phyloP scores from a whole-genome alignment of 2,797 vertebrate genomes.

The Erpetoichthys calabaricus region DNA sequence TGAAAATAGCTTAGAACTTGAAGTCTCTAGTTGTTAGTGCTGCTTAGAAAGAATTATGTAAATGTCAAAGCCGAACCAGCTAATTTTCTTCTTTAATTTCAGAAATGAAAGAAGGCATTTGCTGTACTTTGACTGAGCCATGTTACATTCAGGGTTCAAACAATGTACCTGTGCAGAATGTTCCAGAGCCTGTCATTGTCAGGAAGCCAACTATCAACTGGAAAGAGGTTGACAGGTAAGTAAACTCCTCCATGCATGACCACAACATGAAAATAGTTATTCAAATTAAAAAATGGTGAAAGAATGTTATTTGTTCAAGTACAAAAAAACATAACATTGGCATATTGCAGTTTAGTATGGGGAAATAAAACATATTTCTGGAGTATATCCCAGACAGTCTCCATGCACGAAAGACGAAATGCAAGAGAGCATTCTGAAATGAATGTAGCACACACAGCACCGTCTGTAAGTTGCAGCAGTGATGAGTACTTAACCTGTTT shows the following conservation, averaged over 20 bases:
- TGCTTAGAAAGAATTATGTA: too few relatives aligned
- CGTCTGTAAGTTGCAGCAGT: too few relatives aligned
- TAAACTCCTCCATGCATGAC: not conserved
- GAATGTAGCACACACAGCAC: too few relatives aligned
- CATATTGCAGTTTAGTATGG: not conserved
- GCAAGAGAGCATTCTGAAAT: too few relatives aligned
- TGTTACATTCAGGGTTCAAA: constrained; percentile 36
- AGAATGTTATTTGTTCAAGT: not conserved
- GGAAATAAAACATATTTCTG: not conserved
- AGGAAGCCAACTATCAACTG: constrained; percentile 53
- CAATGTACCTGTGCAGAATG: not conserved
- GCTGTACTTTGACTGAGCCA: constrained; percentile 50
- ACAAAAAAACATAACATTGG: not conserved
- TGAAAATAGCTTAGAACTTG: too few relatives aligned
- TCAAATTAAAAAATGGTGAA: not conserved
- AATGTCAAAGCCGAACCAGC: too few relatives aligned
- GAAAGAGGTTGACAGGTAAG: constrained; percentile 63
- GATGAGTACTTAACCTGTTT: too few relatives aligned
- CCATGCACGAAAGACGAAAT: too few relatives aligned
- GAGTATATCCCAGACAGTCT: too few relatives aligned
- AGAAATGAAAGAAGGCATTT: constrained; percentile 55
- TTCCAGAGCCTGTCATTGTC: constrained; percentile 23
- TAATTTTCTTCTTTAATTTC: constrained; percentile 7
- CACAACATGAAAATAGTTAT: not conserved
- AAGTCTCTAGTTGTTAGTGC: too few relatives aligned